Conservation (phyloP, 1,140 invertebrate genomes). For the Ectropis grisescens region DNA sequence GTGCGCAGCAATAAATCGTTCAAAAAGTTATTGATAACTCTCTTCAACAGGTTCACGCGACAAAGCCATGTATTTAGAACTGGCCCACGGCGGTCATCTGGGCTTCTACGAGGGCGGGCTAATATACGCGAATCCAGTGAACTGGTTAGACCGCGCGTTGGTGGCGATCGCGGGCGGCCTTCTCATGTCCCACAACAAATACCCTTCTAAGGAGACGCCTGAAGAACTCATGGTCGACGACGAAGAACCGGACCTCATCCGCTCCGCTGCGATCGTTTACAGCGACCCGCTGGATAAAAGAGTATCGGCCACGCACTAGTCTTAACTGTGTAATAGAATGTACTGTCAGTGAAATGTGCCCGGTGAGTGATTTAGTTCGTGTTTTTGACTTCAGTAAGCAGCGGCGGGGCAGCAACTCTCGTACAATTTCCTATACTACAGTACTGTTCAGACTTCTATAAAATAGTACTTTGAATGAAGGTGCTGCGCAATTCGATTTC, state of each 20-base stretch:
- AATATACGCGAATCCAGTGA: slow-evolving; percentile 87
- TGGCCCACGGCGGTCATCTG: slow-evolving; percentile 92
- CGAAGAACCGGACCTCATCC: slow-evolving; percentile 52
- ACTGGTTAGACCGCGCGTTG: slow-evolving; percentile 90
- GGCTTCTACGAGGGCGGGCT: slow-evolving; percentile 93
- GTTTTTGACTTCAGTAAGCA: too few species aligned
- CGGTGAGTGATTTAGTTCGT: too few species aligned
- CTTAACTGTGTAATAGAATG: too few species aligned
- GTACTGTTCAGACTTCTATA: too few species aligned
- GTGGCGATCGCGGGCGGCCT: slow-evolving; percentile 81
- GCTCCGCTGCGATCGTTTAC: slow-evolving; percentile 45
- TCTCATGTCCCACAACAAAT: slow-evolving; percentile 71
- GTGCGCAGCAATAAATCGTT: too few species aligned
- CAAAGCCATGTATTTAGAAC: slow-evolving; percentile 81
- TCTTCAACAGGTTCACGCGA: slow-evolving; percentile 76
- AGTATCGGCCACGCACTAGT: slow-evolving; percentile 1
- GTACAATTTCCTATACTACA: too few species aligned
- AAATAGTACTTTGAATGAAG: too few species aligned
- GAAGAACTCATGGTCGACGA: slow-evolving; percentile 17
- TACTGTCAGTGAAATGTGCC: too few species aligned
- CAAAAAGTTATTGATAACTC: too few species aligned
- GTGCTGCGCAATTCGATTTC: too few species aligned
- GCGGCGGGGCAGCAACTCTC: too few species aligned
- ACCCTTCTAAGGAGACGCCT: slow-evolving; percentile 14
- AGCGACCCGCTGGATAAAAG: slow-evolving; percentile 43